A percentile compares a stretch with the other conserved stretches of the same genome.
phyloP scores from a whole-genome alignment of 2,113 vertebrate genomes.

The Lathamus discolor region DNA sequence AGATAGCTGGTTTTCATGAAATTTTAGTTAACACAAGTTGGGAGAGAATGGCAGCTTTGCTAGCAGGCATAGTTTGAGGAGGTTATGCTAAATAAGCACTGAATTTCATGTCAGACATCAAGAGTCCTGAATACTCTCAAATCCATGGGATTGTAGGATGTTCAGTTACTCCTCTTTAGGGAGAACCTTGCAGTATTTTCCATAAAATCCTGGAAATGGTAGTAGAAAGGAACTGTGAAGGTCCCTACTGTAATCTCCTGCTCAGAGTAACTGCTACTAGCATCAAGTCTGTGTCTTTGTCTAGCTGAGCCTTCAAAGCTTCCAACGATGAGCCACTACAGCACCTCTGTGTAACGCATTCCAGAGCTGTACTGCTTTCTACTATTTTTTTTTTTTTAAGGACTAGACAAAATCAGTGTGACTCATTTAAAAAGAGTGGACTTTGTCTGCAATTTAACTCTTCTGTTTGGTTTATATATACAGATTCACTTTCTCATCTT shows the following conservation, averaged over 20 bases:
- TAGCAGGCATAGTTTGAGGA: not conserved
- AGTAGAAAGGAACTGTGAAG: not conserved
- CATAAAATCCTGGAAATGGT: not conserved
- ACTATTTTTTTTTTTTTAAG: not conserved
- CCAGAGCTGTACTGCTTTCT: not conserved
- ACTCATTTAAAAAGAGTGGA: not conserved
- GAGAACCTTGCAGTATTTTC: not conserved
- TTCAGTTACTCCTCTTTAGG: not conserved
- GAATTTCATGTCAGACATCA: not conserved
- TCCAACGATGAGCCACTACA: not conserved
- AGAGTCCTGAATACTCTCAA: not conserved
- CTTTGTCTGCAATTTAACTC: not conserved
- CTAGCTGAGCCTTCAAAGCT: not conserved
- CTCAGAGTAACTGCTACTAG: not conserved
- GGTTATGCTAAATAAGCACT: not conserved
- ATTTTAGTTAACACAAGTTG: not conserved
- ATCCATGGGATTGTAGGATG: not conserved
- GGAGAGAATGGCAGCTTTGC: not conserved
- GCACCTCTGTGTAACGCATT: not conserved
- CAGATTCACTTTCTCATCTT: not conserved
- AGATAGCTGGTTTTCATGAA: not conserved
- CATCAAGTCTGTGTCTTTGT: not conserved
- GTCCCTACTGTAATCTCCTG: not conserved
- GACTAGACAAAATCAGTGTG: not conserved
- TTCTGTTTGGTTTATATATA: not conserved